A percentile compares a stretch with the other conserved stretches of the same genome.
These are phyloP conservation scores for Mythimna impura DNA, from an alignment of 2,888 invertebrate species.

Conservation along the genomic window DNA sequence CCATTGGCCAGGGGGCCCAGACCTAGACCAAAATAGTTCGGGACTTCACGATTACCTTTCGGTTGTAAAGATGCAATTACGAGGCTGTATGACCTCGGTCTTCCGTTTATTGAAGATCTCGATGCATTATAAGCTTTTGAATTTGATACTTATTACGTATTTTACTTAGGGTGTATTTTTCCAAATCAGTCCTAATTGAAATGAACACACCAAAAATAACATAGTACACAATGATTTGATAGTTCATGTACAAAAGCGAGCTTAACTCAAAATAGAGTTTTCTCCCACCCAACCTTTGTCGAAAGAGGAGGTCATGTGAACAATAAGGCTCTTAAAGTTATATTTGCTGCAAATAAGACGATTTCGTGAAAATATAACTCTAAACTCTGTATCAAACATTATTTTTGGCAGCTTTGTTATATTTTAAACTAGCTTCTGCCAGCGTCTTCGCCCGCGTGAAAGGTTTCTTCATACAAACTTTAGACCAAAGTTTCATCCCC, in stretches of 20 bases:
- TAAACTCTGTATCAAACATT: too few relatives aligned
- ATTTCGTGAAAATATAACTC: neutral
- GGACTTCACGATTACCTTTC: conserved; percentile 45
- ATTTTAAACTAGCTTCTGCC: too few relatives aligned
- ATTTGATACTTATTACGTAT: neutral
- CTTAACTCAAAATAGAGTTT: too few relatives aligned
- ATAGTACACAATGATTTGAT: too few relatives aligned
- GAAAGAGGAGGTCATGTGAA: too few relatives aligned
- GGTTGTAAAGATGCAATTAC: conserved; percentile 25
- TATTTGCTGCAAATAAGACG: neutral
- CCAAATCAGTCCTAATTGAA: neutral
- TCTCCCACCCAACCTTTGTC: too few relatives aligned
- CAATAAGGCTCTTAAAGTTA: neutral
- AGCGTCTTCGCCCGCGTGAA: too few relatives aligned
- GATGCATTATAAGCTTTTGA: neutral
- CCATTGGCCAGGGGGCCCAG: conserved; percentile 45
- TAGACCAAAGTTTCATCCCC: too few relatives aligned
- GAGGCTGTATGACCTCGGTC: neutral
- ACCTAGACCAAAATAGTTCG: conserved; percentile 64
- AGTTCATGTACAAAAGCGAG: too few relatives aligned
- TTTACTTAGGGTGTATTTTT: neutral
- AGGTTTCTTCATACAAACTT: too few relatives aligned
- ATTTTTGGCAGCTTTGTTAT: too few relatives aligned
- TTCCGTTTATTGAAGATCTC: neutral
- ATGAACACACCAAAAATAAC: neutral